phyloP scores from a whole-genome alignment of 2,888 invertebrate species.

The Bombylius discolor region DNA sequence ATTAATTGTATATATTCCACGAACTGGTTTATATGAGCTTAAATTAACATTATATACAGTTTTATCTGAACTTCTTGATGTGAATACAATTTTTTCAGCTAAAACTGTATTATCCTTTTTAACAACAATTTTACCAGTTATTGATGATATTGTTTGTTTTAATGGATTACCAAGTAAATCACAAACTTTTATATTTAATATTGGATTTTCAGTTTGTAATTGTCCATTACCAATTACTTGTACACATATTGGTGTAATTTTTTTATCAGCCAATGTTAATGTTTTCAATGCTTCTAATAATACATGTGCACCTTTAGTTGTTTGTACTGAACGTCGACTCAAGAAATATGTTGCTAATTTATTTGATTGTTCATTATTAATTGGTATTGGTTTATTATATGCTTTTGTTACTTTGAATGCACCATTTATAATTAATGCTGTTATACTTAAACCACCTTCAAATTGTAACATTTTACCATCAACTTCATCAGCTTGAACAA shows the following conservation, averaged over 20 bases:
- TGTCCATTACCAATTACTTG: conserved; percentile 65
- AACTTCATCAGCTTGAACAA: conserved; percentile 91
- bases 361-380: conserved; percentile 63
- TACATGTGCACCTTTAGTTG: conserved; percentile 67
- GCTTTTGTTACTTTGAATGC: conserved; percentile 45
- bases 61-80: conserved; percentile 56
- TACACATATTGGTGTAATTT: conserved; percentile 73
- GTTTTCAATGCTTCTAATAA: conserved; percentile 65
- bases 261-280: conserved; percentile 46
- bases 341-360: conserved; percentile 87
- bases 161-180: conserved; percentile 63
- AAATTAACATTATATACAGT: conserved; percentile 66
- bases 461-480: conserved; percentile 80
- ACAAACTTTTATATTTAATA: conserved; percentile 56
- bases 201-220: conserved; percentile 60
- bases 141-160: conserved; percentile 23
- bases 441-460: conserved; percentile 78
- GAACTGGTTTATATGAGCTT: conserved; percentile 59
- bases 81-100: conserved; percentile 38
- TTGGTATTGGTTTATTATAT: conserved; percentile 52
- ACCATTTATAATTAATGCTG: conserved; percentile 49
- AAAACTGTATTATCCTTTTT: conserved; percentile 51
- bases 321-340: conserved; percentile 77
- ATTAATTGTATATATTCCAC: conserved; percentile 74
- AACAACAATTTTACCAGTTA: conserved; percentile 25